Base-by-base conservation (phyloP, 1,140 invertebrate genomes). In the Carposina sasakii region DNA sequence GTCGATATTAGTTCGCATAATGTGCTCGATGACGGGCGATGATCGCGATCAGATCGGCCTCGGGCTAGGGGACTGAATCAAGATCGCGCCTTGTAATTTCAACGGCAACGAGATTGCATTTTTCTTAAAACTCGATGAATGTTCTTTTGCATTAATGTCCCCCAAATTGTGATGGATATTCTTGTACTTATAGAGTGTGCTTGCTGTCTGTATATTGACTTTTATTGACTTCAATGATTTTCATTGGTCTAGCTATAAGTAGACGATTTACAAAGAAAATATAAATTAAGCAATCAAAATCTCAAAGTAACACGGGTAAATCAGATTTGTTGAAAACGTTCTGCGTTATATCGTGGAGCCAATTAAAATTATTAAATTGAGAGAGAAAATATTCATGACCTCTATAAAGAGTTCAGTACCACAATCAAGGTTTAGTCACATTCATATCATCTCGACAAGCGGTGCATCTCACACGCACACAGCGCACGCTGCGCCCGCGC, bases 351-450 rank as follows among this genome's bases (percentile, higher is more conserved):
- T n/a, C 10, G 19, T 30, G 30, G 28, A 34, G 39, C 45, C 57
- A 63, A 63, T 56, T 57, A 60, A 49, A 54, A 45, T 45, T 48
- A 51, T 57, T 57, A 63, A 54, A 60, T 58, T 39, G 60, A 48
- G 54, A 54, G 55, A 59, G 52, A 68, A 65, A 63, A 52, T 60
- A 67, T 67, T 66, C 62, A 48, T 77, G 75, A 78, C 76, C 76
- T 70, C 71, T 70, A 67, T 69, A 68, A 72, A 72, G 71, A 71
- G 71, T 73, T 75, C 67, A 74, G 62, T 76, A 71, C 70, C 64
- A 71, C 79, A 84, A 84, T 84, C 74, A 78, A 79, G 73, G 71
- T 76, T 81, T 84, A 84, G 79, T 81, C 79, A 78, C 76, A 81
- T 81, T 75, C 68, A 70, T 79, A 79, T 79, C 71, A 79, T 64